These are phyloP conservation scores for Dioctria linearis DNA, from an alignment of 2,888 invertebrate genomes.

Conservation along the genomic window DNA sequence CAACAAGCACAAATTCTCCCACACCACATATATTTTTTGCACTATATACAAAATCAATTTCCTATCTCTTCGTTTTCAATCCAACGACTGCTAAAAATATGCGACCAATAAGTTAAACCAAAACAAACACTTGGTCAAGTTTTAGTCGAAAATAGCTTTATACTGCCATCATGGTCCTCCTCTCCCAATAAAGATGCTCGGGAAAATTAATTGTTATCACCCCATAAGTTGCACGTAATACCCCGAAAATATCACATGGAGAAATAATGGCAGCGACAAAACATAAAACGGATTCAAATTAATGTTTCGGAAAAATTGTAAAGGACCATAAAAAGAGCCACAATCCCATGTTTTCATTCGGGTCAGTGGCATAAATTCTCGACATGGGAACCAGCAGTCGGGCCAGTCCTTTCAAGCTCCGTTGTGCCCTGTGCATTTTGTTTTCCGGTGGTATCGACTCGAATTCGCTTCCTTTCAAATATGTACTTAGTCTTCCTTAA, in stretches of 20 bases:
- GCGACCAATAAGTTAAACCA: conserved; percentile 29
- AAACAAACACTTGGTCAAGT: conserved; percentile 24
- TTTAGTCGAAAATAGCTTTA: background rate
- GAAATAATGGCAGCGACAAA: conserved; percentile 53
- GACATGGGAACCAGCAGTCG: conserved; percentile 42
- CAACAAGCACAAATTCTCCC: no score
- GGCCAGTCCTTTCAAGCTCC: background rate
- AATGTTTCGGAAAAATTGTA: conserved; percentile 55
- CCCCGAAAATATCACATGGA: conserved; percentile 44
- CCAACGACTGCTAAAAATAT: conserved; percentile 16
- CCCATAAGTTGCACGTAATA: conserved; percentile 50
- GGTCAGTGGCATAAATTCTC: conserved; percentile 52
- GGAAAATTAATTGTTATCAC: conserved; percentile 52
- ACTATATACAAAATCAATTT: no score
- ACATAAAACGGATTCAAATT: conserved; percentile 55
- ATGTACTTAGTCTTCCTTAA: conserved; percentile 34
- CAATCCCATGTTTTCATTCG: conserved; percentile 54
- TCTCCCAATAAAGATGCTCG: conserved; percentile 36
- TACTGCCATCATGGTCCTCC: background rate
- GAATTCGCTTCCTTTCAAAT: conserved; percentile 43
- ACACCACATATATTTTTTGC: no score
- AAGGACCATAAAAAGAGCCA: conserved; percentile 54
- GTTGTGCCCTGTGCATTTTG: conserved; percentile 17
- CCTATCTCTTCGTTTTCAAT: background rate
- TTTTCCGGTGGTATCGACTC: conserved; percentile 48